Conservation (phyloP, 2,888 invertebrate species). For the Cistogaster globosa region DNA sequence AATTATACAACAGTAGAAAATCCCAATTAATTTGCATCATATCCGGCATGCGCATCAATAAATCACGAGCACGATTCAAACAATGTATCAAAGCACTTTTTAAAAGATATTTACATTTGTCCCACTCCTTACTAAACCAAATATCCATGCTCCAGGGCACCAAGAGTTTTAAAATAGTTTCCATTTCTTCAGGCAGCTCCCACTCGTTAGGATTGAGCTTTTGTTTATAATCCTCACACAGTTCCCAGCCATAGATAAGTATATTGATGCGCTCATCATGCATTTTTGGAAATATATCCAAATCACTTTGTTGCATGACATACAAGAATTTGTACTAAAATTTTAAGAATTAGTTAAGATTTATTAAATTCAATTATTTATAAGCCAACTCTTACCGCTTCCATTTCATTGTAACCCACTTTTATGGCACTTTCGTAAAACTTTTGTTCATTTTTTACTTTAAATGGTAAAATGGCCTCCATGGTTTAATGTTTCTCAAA, state of each 20-base stretch:
- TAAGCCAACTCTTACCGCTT: constrained; percentile 74
- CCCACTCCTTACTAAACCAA: constrained; percentile 79
- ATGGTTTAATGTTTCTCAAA: constrained; percentile 62
- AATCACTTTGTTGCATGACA: constrained; percentile 74
- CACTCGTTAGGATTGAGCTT: constrained; percentile 49
- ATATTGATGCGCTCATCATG: constrained; percentile 76
- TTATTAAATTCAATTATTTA: background rate
- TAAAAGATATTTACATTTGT: constrained; percentile 69
- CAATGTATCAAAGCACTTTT: constrained; percentile 74
- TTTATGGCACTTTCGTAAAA: constrained; percentile 75
- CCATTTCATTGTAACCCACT: constrained; percentile 78
- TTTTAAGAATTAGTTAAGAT: background rate
- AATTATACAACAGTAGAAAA: constrained; percentile 75
- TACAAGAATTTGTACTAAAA: constrained; percentile 75
- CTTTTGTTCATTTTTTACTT: constrained; percentile 73
- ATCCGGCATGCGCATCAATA: constrained; percentile 73
- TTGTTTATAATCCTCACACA: constrained; percentile 73
- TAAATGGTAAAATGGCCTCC: constrained; percentile 77
- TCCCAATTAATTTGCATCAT: constrained; percentile 77
- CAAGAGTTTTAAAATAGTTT: constrained; percentile 74
- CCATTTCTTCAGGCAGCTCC: constrained; percentile 68
- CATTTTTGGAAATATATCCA: constrained; percentile 77
- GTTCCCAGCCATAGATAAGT: constrained; percentile 78
- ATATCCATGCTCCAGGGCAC: constrained; percentile 77
- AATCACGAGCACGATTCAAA: constrained; percentile 71